Base-by-base conservation (phyloP, 2,797 vertebrate species). In the Argentina silus region DNA sequence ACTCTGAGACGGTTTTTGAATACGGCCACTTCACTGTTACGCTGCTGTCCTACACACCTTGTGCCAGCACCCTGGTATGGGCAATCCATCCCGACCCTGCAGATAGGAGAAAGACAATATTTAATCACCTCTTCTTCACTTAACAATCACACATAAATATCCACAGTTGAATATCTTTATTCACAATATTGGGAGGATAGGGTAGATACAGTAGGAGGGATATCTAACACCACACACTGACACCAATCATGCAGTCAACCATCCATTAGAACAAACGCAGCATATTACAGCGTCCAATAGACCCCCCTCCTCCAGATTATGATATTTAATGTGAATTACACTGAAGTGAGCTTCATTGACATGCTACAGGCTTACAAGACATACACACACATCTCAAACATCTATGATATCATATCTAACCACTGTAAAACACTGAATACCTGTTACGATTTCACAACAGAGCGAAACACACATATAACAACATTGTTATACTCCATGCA, bases 31-130 rank as follows among this genome's bases (percentile, higher is more conserved):
- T n/a, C n/a, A n/a, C n/a, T n/a, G n/a, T n/a, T n/a, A n/a, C n/a
- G n/a, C n/a, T n/a, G n/a, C n/a, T n/a, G n/a, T n/a, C n/a, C n/a
- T n/a, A 78, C 83, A 74, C 23, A 96, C 95, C 94, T 96, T 95
- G 70, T 96, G 95, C 95, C 94, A 96, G 81, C 95, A 96, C 86
- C 94, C 95, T 73, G 94, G 92, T 83, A 95, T 91, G 0, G 95
- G 95, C 79, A 96, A 87, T 73, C 95, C 95, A 0, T 96, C 95
- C 5, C 92, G 90, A 69, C 95, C 95, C 95, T 95, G 88, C 1
- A 42, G 53, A 72, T 19, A 50, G 64, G 89, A 89, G 78, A 83
- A 51, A 85, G 42, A 65, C 65, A 48, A 42, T 60, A 10, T 1
- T 75, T 27, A 44, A 63, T 47, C 42, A 19, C 19, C 45, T 47